These are phyloP conservation scores for Threskiornis aethiopicus DNA, from an alignment of 2,797 vertebrate species.

Conservation along the genomic window DNA sequence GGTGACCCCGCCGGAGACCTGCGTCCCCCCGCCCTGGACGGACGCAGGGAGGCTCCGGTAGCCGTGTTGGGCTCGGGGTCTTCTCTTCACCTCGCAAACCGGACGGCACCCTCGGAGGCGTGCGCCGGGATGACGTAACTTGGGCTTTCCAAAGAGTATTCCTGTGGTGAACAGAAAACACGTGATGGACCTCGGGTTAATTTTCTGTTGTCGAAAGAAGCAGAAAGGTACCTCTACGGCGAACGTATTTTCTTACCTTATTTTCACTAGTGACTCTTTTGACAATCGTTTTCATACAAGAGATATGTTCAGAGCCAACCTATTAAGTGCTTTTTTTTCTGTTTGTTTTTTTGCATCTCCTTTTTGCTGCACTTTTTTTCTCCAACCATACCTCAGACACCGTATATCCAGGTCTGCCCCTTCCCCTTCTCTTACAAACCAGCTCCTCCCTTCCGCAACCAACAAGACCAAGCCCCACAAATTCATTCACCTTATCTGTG, in stretches of 20 bases:
- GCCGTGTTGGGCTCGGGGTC: accelerated
- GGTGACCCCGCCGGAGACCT: accelerated
- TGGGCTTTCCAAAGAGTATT: conserved; percentile 38
- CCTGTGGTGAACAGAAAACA: conserved; percentile 14
- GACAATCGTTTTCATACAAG: conserved; percentile 45
- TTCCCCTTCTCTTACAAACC: not conserved
- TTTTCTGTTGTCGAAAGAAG: not conserved
- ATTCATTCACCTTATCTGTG: not conserved
- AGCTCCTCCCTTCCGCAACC: not conserved
- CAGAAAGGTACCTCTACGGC: conserved; percentile 52
- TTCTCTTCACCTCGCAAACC: accelerated
- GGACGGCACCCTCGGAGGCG: accelerated
- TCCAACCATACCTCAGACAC: conserved; percentile 59
- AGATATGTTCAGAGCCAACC: conserved; percentile 9
- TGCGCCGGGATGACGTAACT: accelerated
- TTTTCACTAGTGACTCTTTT: conserved; percentile 49
- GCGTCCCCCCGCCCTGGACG: accelerated
- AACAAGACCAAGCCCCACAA: not conserved
- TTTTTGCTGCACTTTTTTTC: conserved; percentile 58
- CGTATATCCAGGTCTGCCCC: not conserved
- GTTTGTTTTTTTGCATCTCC: not conserved
- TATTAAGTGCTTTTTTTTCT: not conserved
- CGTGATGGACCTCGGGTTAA: conserved; percentile 3
- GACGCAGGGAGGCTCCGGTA: accelerated
- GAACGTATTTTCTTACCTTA: conserved; percentile 54